These are phyloP conservation scores for Thryonomys swinderianus DNA, from an alignment of 2,113 vertebrate genomes.

Conservation along the genomic window DNA sequence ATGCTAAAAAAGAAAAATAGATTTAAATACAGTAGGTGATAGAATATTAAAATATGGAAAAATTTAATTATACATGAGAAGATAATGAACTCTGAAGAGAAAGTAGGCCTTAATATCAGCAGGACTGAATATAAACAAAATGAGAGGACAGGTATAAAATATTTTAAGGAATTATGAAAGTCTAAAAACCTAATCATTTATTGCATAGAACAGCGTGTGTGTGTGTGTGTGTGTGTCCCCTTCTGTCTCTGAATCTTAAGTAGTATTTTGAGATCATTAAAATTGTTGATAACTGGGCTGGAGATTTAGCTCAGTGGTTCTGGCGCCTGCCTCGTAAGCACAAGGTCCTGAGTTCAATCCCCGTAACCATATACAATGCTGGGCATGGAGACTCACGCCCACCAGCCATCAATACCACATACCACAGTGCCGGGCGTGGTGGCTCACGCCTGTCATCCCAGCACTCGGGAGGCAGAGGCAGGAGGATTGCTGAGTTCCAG, in stretches of 20 bases:
- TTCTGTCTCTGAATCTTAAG: neutral
- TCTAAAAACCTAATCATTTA: neutral
- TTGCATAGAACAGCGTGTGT: neutral
- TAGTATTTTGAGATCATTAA: conserved; percentile 10
- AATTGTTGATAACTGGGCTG: neutral
- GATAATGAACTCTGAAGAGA: neutral
- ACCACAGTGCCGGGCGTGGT: no score
- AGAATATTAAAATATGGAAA: conserved; percentile 36
- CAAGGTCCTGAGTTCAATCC: no score
- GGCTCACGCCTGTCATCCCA: no score
- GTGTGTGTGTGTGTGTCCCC: neutral
- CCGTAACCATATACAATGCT: no score
- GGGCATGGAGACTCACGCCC: no score
- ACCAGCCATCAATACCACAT: no score
- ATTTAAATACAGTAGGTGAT: neutral
- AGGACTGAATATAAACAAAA: neutral
- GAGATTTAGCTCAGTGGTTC: no score
- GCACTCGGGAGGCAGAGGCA: no score
- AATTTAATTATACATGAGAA: conserved; percentile 44
- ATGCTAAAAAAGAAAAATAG: conserved; percentile 38
- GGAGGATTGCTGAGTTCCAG: no score
- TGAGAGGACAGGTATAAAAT: neutral
- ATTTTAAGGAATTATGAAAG: conserved; percentile 53
- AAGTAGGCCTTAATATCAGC: neutral
- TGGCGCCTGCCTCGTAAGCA: no score